A percentile compares a stretch with the other conserved stretches of the same genome.
Evolutionary conservation across 2,113 vertebrate genomes (phyloP).

Genomic region (Tretioscincus oriximinensis): DNA sequence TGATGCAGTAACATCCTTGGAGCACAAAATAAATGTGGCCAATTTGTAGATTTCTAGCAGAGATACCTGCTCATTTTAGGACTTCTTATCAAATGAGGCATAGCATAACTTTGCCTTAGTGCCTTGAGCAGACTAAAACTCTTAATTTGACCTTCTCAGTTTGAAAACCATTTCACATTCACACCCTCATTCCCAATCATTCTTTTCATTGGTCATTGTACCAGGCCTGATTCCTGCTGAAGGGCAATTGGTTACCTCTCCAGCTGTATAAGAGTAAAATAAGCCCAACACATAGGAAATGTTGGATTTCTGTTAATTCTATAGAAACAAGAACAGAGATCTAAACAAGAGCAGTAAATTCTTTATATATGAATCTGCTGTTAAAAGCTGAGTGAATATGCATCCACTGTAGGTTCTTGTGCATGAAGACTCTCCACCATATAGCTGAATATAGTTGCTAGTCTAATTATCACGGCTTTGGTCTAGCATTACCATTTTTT

Average conservation of each 20-base stretch:
- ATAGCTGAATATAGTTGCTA: constrained; percentile 3
- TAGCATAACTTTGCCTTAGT: neutral
- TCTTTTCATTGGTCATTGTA: constrained; percentile 23
- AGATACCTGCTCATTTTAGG: constrained; percentile 20
- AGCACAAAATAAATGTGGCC: constrained; percentile 24
- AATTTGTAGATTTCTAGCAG: constrained; percentile 25
- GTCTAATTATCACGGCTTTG: neutral
- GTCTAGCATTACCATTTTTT: neutral
- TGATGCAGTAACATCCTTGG: neutral
- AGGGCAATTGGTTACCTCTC: constrained; percentile 15
- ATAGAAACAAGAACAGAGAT: neutral
- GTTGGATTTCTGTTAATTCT: neutral
- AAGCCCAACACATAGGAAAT: neutral
- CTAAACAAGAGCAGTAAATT: neutral
- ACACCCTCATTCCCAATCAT: constrained; percentile 28
- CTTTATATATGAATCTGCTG: neutral
- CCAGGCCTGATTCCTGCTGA: constrained; percentile 1
- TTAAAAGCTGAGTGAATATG: neutral
- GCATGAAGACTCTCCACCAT: neutral
- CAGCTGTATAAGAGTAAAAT: constrained; percentile 16
- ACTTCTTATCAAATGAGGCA: neutral
- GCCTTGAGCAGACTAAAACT: constrained; percentile 33
- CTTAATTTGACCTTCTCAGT: constrained; percentile 34
- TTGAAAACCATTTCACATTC: constrained; percentile 32
- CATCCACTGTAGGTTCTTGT: neutral